phyloP scores from a whole-genome alignment of 2,888 invertebrate species.

The Ormyrus labotus region DNA sequence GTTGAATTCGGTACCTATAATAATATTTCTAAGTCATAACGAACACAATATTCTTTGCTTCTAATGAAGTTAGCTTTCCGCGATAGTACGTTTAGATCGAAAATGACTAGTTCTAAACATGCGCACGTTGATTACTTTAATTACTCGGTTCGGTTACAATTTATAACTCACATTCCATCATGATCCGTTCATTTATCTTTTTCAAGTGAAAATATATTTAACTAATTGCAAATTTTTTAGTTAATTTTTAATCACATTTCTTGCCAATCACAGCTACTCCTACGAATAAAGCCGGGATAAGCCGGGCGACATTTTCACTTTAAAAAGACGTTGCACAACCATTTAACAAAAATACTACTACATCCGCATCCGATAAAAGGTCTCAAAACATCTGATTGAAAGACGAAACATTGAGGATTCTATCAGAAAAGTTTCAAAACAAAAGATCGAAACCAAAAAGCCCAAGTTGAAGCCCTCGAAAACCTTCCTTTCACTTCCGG shows the following conservation, averaged over 20 bases:
- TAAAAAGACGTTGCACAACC: no score
- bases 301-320: no score
- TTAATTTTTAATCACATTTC: no score
- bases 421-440: no score
- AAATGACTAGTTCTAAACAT: constrained; percentile 56
- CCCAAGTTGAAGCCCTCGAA: no score
- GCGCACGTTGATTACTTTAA: constrained; percentile 39
- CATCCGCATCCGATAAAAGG: no score
- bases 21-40: constrained; percentile 26
- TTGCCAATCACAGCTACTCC: no score
- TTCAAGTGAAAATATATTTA: constrained; percentile 16
- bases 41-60: constrained; percentile 40
- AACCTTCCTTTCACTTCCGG: constrained; percentile 13
- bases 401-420: background rate
- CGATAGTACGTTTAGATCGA: constrained; percentile 46
- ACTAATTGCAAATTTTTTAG: background rate
- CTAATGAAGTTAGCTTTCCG: constrained; percentile 31
- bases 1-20: constrained; percentile 6
- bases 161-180: background rate
- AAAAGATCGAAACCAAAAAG: no score
- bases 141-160: constrained; percentile 13
- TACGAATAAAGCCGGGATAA: no score
- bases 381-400: no score
- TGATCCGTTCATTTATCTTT: background rate
- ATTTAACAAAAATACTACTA: no score